These are phyloP conservation scores for Spodoptera picta DNA, from an alignment of 2,888 invertebrate genomes.

Conservation along the genomic window DNA sequence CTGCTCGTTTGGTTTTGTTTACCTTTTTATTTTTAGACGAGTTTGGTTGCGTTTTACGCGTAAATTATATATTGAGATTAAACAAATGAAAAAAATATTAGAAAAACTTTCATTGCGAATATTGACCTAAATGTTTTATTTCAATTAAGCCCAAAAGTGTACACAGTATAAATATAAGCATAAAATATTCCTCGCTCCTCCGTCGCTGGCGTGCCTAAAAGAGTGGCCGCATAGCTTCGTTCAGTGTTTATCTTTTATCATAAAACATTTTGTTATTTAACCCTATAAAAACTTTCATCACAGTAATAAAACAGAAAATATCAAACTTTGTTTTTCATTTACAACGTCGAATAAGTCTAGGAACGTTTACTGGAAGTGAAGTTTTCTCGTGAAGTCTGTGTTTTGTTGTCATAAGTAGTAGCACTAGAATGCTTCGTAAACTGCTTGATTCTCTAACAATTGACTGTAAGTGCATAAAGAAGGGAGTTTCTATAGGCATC, in stretches of 20 bases:
- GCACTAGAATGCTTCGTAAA: slow-evolving; percentile 44
- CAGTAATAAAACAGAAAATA: slow-evolving; percentile 1
- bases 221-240: too few relatives aligned
- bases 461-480: slow-evolving; percentile 53
- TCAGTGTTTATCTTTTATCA: too few relatives aligned
- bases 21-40: not conserved
- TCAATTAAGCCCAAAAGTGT: not conserved
- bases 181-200: not conserved
- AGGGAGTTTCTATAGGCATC: slow-evolving; percentile 39
- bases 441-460: slow-evolving; percentile 55
- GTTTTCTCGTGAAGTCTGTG: slow-evolving; percentile 37
- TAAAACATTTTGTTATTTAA: not conserved
- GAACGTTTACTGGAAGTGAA: slow-evolving; percentile 23
- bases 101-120: too few relatives aligned
- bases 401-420: slow-evolving; percentile 35
- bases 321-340: slow-evolving; percentile 6
- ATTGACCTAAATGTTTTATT: too few relatives aligned
- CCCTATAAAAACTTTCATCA: slow-evolving; percentile 3
- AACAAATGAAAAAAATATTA: too few relatives aligned
- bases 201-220: too few relatives aligned
- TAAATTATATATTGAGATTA: too few relatives aligned
- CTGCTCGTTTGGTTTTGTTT: not conserved
- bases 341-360: slow-evolving; percentile 10
- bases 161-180: not conserved
- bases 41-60: too few relatives aligned